phyloP scores from a whole-genome alignment of 2,113 vertebrate genomes.

The Nanorana parkeri region DNA sequence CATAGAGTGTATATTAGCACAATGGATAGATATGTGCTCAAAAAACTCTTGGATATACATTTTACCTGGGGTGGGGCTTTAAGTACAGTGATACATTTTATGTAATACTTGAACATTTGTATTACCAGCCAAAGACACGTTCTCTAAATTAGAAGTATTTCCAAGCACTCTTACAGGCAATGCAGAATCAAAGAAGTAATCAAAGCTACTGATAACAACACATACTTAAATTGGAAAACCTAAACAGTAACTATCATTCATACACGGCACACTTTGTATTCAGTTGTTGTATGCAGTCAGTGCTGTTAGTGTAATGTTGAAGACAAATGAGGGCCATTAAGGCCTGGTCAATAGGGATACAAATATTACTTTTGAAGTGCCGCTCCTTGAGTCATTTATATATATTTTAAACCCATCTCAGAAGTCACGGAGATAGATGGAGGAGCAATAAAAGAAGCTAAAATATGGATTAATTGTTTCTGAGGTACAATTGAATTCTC shows the following conservation, averaged over 20 bases:
- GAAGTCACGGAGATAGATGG: conserved; percentile 14
- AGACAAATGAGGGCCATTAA: conserved; percentile 39
- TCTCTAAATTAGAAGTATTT: too few species aligned
- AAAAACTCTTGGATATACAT: too few species aligned
- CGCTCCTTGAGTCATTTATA: conserved; percentile 32
- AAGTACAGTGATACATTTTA: too few species aligned
- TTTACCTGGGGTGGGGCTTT: too few species aligned
- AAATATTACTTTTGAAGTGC: conserved; percentile 24
- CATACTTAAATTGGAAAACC: neutral
- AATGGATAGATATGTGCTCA: too few species aligned
- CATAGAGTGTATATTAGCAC: too few species aligned
- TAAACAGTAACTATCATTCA: neutral
- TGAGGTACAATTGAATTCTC: neutral
- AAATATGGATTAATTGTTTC: conserved; percentile 28
- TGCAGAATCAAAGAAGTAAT: too few species aligned
- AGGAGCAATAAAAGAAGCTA: conserved; percentile 17
- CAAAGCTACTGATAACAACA: neutral
- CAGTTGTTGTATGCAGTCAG: conserved; percentile 8
- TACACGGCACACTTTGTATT: neutral
- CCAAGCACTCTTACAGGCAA: too few species aligned
- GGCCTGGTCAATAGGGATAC: conserved; percentile 17
- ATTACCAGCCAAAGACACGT: too few species aligned
- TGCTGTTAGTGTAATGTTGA: conserved; percentile 19
- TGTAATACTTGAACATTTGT: too few species aligned
- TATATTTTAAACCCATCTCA: conserved; percentile 30